Base-by-base conservation (phyloP, 2,888 invertebrate species). In the Neoscelio sp. region DNA sequence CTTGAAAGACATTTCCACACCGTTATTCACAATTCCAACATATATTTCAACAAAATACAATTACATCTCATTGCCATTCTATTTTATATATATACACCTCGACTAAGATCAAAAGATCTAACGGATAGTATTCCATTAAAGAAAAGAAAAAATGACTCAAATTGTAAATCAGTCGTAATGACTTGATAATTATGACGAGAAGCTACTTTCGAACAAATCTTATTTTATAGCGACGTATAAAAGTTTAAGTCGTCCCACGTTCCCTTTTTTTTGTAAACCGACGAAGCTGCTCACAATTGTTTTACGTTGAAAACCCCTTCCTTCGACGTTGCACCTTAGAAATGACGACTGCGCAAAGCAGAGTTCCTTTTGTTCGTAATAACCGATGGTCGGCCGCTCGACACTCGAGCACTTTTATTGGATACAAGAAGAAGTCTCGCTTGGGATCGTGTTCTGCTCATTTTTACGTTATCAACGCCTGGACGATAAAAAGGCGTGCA, bases 11-110 rank as follows among this genome's bases (percentile, higher is more conserved):
- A n/a, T n/a, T n/a, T n/a, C n/a, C n/a, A n/a, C n/a, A n/a, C n/a
- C n/a, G n/a, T n/a, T n/a, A n/a, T n/a, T n/a, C n/a, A n/a, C n/a
- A n/a, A n/a, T n/a, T n/a, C n/a, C n/a, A n/a, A n/a, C n/a, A n/a
- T n/a, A n/a, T n/a, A n/a, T n/a, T n/a, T n/a, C n/a, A 67, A 56
- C 56, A 44, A 44, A 23, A 13, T 44, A 56, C 67, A 56, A 67
- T 46, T 56, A 56, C 56, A 54, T 56, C 67, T 67, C 54, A 67
- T 67, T 67, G 54, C 33, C 67, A 56, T 67, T 67, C 35, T 56
- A 67, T 67, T 67, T 30, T 3, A 68, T 15, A 46, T 56, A 58
- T 68, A 68, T 48, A 7, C 46, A 18, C n/a, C n/a, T n/a, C n/a
- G n/a, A n/a, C n/a, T n/a, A n/a, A n/a, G n/a, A n/a, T n/a, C n/a